A percentile compares a stretch with the other conserved stretches of the same genome.
These are phyloP conservation scores for Chiloscyllium punctatum DNA, from an alignment of 2,797 vertebrate species.

Conservation along the genomic window DNA sequence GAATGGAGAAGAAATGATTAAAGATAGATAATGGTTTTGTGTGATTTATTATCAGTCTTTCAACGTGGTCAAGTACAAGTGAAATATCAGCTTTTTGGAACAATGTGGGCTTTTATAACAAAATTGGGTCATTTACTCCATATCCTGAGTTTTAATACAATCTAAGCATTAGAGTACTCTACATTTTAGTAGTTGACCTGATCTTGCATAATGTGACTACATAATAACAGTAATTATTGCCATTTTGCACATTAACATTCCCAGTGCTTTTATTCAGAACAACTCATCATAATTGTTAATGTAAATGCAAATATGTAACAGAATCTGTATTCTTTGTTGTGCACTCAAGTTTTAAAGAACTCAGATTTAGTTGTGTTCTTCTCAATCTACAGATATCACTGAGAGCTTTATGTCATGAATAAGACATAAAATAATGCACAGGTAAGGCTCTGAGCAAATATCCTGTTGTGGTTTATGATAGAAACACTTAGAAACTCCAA, in stretches of 20 bases:
- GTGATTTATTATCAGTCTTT: slow-evolving; percentile 22
- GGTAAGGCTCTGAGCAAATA: neutral
- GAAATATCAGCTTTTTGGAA: neutral
- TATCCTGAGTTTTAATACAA: slow-evolving; percentile 17
- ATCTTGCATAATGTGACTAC: slow-evolving; percentile 20
- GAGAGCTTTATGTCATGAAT: neutral
- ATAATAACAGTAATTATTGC: slow-evolving; percentile 26
- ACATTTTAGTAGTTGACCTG: neutral
- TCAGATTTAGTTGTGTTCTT: neutral
- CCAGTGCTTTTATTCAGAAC: neutral
- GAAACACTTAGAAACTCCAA: neutral
- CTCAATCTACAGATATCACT: neutral
- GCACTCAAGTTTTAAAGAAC: neutral
- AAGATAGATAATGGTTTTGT: neutral
- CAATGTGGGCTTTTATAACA: slow-evolving; percentile 2
- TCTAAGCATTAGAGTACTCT: neutral
- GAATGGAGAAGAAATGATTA: neutral
- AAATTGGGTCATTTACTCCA: slow-evolving; percentile 18
- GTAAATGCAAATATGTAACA: neutral
- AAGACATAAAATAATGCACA: neutral
- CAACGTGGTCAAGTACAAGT: neutral
- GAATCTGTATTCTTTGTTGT: neutral
- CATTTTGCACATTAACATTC: slow-evolving; percentile 21
- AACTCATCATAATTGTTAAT: neutral
- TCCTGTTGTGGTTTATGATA: neutral